Evolutionary conservation across 2,888 invertebrate genomes (phyloP), one percentile per base, ranked within the genome.

Genomic region (Apotomis turbidana): DNA sequence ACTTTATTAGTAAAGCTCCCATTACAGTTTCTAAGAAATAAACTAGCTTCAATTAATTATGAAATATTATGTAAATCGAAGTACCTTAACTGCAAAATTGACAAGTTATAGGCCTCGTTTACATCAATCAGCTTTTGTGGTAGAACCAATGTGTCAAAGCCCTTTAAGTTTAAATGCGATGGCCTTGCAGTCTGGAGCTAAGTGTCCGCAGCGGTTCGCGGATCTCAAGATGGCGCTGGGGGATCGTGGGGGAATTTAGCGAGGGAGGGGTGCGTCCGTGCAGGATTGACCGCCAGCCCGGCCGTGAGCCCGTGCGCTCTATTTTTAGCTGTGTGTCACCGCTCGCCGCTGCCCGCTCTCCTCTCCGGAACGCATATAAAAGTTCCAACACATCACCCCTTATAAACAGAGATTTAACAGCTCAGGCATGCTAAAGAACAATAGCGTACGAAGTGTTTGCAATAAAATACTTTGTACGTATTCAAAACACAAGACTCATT

Each of bases 311-410:
- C 80, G 49, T 84, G 82, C 87, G 83, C 87, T 90, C 91, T 93
- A 93, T 93, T 93, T 93, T 89, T 93, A 93, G 93, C 90, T 89
- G 87, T 90, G 91, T 91, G 92, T 91, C 93, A 92, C 76, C 75
- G 74, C 68, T 63, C 54, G 68, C 89, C 88, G 86, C 83, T 85
- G 86, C 81, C 80, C 77, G 81, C 84, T 81, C 83, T 66, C 27
- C 64, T 66, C 66, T 66, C 55, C 66, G 46, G 55, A 66, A 80
- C 77, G 78, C 80, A 80, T 81, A 76, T 78, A 79, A 82, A 82
- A 77, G 79, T 78, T 59, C 54, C 13, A 15, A 49, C 41, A 41
- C 54, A 66, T 46, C 62, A 36, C 55, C 36, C 3, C 55, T 57
- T 57, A 66, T 55, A 46, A 54, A 61, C 67, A 55, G 71, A 61